These are phyloP conservation scores for Enteromius viviparus DNA, from an alignment of 2,797 vertebrate species.

Conservation along the genomic window DNA sequence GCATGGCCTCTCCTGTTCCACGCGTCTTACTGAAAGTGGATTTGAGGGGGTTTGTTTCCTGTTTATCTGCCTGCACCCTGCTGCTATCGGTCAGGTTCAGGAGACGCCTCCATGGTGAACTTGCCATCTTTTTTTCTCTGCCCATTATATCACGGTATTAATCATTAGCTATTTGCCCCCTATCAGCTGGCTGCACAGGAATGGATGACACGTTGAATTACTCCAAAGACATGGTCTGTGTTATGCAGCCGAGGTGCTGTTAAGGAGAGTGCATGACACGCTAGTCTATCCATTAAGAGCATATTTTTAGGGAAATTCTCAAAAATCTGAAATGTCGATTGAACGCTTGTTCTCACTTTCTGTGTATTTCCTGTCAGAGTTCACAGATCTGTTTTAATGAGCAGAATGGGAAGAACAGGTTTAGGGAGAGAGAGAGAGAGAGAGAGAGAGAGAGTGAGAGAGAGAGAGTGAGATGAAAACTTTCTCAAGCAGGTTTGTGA, in stretches of 20 bases:
- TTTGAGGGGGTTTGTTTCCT: constrained; percentile 62
- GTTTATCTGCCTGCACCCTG: constrained; percentile 61
- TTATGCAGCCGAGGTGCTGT: constrained; percentile 38
- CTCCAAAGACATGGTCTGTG: constrained; percentile 56
- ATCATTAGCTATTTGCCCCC: constrained; percentile 84
- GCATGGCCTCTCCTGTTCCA: constrained; percentile 59
- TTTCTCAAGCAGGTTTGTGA: constrained; percentile 13
- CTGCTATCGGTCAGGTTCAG: constrained; percentile 79
- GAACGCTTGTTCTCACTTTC: constrained; percentile 29
- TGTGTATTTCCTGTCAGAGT: constrained; percentile 30
- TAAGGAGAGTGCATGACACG: constrained; percentile 39
- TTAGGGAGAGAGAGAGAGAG: background rate
- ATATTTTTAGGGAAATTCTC: constrained; percentile 48
- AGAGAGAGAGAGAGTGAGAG: rapidly evolving
- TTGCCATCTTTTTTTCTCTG: constrained; percentile 77
- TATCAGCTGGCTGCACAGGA: constrained; percentile 77
- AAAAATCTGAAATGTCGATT: constrained; percentile 33
- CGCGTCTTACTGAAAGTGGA: constrained; percentile 67
- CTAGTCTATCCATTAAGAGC: constrained; percentile 49
- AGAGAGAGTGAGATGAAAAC: background rate
- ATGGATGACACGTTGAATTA: constrained; percentile 69
- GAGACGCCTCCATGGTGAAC: constrained; percentile 69
- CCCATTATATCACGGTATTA: constrained; percentile 81
- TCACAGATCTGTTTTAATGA: constrained; percentile 29
- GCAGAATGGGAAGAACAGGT: background rate